A percentile compares a stretch with the other conserved stretches of the same genome.
Conservation (phyloP, 2,888 invertebrate species). For the Protonemura montana region DNA sequence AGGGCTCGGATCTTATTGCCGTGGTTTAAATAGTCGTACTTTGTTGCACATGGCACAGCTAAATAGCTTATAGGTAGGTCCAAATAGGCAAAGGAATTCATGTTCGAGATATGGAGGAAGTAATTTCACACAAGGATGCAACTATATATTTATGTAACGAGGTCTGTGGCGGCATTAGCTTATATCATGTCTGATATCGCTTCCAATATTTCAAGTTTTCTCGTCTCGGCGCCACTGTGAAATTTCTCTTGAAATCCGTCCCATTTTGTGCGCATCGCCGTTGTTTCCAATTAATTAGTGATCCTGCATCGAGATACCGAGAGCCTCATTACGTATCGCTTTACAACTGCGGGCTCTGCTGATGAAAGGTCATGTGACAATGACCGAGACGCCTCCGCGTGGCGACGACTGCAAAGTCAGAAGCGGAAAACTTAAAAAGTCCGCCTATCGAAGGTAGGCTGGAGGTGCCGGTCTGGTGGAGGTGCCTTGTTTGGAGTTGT, state of each 20-base stretch:
- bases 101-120: neutral
- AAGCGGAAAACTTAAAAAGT: neutral
- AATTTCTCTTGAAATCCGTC: constrained; percentile 13
- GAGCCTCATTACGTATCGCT: neutral
- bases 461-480: neutral
- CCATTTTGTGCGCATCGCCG: neutral
- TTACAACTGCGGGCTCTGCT: neutral
- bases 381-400: constrained; percentile 19
- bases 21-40: neutral
- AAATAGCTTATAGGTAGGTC: neutral
- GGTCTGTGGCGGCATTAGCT: neutral
- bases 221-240: neutral
- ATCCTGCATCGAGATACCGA: neutral
- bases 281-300: neutral
- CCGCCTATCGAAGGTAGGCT: neutral
- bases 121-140: constrained; percentile 7
- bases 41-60: neutral
- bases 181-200: neutral
- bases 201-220: constrained; percentile 21
- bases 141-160: constrained; percentile 2
- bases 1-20: neutral
- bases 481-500: neutral
- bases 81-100: neutral
- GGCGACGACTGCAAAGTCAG: neutral
- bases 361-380: constrained; percentile 42